phyloP scores from a whole-genome alignment of 1,140 invertebrate genomes.

The Drosophila asahinai region DNA sequence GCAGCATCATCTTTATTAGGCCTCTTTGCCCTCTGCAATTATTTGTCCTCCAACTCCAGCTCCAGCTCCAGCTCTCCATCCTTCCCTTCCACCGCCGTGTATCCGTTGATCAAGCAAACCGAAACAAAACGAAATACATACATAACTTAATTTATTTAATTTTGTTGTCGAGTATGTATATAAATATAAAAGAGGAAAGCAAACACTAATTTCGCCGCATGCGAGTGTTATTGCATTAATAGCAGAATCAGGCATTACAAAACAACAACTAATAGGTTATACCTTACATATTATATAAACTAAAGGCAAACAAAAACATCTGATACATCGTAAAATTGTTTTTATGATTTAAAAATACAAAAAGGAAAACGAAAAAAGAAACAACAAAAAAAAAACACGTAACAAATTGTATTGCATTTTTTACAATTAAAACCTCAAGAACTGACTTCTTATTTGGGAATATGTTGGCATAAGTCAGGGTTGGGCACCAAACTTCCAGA shows the following conservation, averaged over 20 bases:
- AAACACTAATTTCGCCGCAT: constrained; percentile 60
- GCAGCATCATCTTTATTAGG: constrained; percentile 40
- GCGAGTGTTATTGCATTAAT: constrained; percentile 66
- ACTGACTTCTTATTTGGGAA: constrained; percentile 32
- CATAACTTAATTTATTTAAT: constrained; percentile 78
- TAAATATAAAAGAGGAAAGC: constrained; percentile 36
- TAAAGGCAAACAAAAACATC: constrained; percentile 54
- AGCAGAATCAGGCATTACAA: constrained; percentile 75
- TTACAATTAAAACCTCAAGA: constrained; percentile 40
- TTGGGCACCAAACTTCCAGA: too few species aligned
- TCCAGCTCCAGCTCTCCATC: constrained; percentile 26
- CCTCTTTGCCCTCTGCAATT: constrained; percentile 40
- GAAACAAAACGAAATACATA: constrained; percentile 62
- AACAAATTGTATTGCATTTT: constrained; percentile 51
- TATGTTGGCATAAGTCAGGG: too few species aligned
- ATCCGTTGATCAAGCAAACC: constrained; percentile 70
- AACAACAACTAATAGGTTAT: constrained; percentile 80
- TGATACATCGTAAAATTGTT: constrained; percentile 80
- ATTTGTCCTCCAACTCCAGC: constrained; percentile 31
- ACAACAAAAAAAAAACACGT: constrained; percentile 42
- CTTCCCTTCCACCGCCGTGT: constrained; percentile 52
- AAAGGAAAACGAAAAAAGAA: constrained; percentile 60
- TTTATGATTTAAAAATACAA: constrained; percentile 83
- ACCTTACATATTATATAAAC: constrained; percentile 75
- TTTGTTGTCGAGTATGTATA: constrained; percentile 63